These are phyloP conservation scores for Pseudomugil tenellus DNA, from an alignment of 2,797 vertebrate species.

Conservation along the genomic window DNA sequence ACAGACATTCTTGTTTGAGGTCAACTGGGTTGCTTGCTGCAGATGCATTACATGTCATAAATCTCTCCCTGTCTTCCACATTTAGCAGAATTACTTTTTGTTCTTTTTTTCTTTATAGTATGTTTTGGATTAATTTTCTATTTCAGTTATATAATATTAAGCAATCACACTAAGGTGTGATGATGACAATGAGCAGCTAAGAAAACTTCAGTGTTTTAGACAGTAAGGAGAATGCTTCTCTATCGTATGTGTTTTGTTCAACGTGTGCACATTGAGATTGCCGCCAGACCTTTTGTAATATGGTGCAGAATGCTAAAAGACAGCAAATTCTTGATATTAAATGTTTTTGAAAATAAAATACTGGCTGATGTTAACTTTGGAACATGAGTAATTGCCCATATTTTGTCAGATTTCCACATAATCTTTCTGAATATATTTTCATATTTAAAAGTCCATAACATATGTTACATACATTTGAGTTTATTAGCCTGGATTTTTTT, in stretches of 20 bases:
- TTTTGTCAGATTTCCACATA: neutral
- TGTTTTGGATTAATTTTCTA: slow-evolving; percentile 21
- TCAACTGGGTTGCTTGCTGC: slow-evolving; percentile 18
- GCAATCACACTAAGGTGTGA: slow-evolving; percentile 51
- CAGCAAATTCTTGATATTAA: slow-evolving; percentile 74
- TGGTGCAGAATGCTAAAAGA: slow-evolving; percentile 51
- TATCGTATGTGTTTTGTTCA: slow-evolving; percentile 54
- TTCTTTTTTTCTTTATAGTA: slow-evolving; percentile 42
- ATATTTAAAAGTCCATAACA: neutral
- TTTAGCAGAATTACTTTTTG: slow-evolving; percentile 39
- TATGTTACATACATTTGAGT: neutral
- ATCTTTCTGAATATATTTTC: neutral
- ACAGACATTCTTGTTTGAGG: slow-evolving; percentile 13
- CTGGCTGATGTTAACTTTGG: neutral
- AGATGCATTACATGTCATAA: slow-evolving; percentile 24
- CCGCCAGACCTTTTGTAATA: slow-evolving; percentile 61
- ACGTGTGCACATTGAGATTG: slow-evolving; percentile 52
- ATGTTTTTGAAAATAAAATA: slow-evolving; percentile 43
- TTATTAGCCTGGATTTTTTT: too few species aligned
- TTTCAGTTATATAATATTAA: slow-evolving; percentile 44
- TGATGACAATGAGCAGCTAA: slow-evolving; percentile 74
- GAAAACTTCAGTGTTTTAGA: slow-evolving; percentile 59
- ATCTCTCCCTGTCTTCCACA: slow-evolving; percentile 60
- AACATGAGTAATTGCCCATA: slow-evolving; percentile 3
- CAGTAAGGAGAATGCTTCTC: slow-evolving; percentile 30